phyloP scores from a whole-genome alignment of 2,888 invertebrate genomes.

The Drosophila merina region DNA sequence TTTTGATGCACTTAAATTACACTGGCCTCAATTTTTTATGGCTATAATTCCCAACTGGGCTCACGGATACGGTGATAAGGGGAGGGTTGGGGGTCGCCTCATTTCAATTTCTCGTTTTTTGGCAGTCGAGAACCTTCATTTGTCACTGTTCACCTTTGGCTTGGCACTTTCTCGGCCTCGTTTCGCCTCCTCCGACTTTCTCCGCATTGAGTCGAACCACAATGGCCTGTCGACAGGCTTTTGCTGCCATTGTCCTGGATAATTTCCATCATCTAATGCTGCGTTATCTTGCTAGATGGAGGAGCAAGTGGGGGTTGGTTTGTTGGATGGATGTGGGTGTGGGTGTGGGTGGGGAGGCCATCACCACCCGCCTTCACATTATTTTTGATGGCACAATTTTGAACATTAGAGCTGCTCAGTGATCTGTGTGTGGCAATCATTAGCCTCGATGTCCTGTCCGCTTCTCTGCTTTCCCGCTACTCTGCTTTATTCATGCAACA shows the following conservation, averaged over 20 bases:
- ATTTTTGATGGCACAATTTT: slow-evolving; percentile 76
- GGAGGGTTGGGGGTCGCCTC: background rate
- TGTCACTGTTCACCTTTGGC: slow-evolving; percentile 39
- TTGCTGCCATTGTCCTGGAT: slow-evolving; percentile 36
- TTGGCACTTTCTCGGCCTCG: slow-evolving; percentile 1
- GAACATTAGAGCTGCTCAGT: slow-evolving; percentile 62
- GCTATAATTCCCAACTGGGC: slow-evolving; percentile 13
- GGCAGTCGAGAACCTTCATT: slow-evolving; percentile 27
- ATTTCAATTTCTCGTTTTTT: slow-evolving; percentile 23
- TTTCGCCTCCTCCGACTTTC: background rate
- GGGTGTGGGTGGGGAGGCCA: background rate
- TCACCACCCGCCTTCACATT: slow-evolving; percentile 50
- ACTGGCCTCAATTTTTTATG: slow-evolving; percentile 18
- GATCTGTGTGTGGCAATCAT: slow-evolving; percentile 77
- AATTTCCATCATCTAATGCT: slow-evolving; percentile 51
- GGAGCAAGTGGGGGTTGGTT: slow-evolving; percentile 7
- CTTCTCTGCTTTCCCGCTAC: slow-evolving; percentile 3
- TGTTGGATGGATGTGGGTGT: background rate
- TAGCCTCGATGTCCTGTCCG: slow-evolving; percentile 53
- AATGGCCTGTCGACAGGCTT: slow-evolving; percentile 35
- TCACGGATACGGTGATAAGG: background rate
- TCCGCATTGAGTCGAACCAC: slow-evolving; percentile 11
- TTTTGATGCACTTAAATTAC: background rate
- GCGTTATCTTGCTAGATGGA: slow-evolving; percentile 36
- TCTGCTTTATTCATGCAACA: slow-evolving; percentile 71